These are phyloP conservation scores for Machimus rusticus DNA, from an alignment of 2,888 invertebrate genomes.

Conservation along the genomic window DNA sequence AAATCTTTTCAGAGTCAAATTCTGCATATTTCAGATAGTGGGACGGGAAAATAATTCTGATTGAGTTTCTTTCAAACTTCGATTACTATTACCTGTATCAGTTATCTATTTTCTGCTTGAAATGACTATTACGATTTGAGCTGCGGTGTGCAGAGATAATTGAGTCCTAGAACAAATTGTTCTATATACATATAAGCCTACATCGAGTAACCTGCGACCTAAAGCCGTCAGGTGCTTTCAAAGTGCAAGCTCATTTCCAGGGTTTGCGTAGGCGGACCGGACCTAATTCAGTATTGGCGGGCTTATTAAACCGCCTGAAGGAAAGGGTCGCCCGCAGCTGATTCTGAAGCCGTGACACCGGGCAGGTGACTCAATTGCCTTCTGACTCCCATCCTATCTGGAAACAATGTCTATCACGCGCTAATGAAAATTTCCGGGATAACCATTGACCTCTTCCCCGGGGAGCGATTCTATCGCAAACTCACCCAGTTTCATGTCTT, in stretches of 20 bases:
- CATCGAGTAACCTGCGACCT: background rate
- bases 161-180: background rate
- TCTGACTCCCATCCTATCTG: background rate
- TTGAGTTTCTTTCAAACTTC: too few relatives aligned
- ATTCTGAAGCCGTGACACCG: background rate
- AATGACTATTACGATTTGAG: background rate
- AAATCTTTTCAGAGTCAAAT: too few relatives aligned
- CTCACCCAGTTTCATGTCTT: constrained; percentile 42
- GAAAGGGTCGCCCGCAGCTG: background rate
- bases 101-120: background rate
- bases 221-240: background rate
- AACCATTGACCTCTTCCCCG: background rate
- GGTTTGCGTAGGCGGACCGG: background rate
- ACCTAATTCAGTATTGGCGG: background rate
- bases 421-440: background rate
- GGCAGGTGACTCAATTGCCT: background rate
- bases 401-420: background rate
- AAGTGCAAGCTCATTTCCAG: background rate
- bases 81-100: too few relatives aligned
- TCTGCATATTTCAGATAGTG: too few relatives aligned
- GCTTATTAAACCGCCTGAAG: background rate
- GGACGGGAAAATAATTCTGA: too few relatives aligned
- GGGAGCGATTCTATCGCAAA: background rate
- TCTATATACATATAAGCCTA: background rate
- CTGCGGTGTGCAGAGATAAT: background rate